Evolutionary conservation across 2,888 invertebrate genomes (phyloP).

Genomic region (Pterobdella sp.): DNA sequence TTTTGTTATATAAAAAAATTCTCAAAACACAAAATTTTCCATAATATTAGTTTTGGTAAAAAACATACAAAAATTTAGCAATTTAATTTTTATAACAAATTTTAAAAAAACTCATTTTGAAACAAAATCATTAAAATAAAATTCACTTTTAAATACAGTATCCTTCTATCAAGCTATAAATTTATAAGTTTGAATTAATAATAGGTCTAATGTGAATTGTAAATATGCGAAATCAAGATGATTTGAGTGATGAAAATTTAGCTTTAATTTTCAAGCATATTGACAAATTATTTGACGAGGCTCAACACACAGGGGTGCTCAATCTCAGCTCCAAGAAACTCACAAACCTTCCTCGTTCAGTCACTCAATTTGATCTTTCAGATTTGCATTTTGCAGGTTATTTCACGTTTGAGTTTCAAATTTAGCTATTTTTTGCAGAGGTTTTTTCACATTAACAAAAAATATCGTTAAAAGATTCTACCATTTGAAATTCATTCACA

Average conservation of each 20-base stretch:
- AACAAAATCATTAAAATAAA: too few relatives aligned
- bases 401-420: neutral
- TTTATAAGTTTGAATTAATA: neutral
- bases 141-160: neutral
- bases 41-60: too few relatives aligned
- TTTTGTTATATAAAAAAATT: too few relatives aligned
- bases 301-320: slow-evolving; percentile 24
- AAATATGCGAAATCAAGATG: slow-evolving; percentile 15
- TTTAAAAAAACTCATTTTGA: too few relatives aligned
- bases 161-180: neutral
- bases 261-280: slow-evolving; percentile 9
- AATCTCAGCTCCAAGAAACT: slow-evolving; percentile 18
- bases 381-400: slow-evolving; percentile 21
- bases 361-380: slow-evolving; percentile 18
- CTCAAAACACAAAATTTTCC: too few relatives aligned
- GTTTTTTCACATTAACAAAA: neutral
- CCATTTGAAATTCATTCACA: too few relatives aligned
- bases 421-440: too few relatives aligned
- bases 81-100: too few relatives aligned
- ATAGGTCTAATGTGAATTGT: neutral
- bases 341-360: slow-evolving; percentile 13
- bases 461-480: neutral
- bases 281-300: slow-evolving; percentile 24
- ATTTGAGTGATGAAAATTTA: slow-evolving; percentile 16
- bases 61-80: too few relatives aligned